Percentiles rank a stretch among this genome's conserved stretches.
These are phyloP conservation scores for Alligator sinensis DNA, from an alignment of 2,113 vertebrate genomes.

Conservation along the genomic window DNA sequence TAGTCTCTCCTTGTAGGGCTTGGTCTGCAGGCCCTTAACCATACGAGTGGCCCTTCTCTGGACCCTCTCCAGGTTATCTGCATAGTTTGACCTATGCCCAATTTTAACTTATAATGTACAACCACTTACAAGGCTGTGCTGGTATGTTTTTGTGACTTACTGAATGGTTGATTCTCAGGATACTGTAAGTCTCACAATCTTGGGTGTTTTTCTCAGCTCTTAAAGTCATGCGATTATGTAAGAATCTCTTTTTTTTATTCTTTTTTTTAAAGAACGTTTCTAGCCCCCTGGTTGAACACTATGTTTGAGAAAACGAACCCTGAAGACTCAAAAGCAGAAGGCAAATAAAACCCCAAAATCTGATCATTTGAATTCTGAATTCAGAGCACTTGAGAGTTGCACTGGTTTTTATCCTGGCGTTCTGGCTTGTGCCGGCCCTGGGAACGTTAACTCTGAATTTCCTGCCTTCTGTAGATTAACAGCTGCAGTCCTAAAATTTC, in stretches of 20 bases:
- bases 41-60: no score
- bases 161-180: neutral
- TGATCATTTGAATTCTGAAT: neutral
- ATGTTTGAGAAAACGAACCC: neutral
- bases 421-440: neutral
- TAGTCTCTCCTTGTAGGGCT: no score
- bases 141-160: neutral
- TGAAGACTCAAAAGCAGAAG: neutral
- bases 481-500: fast-evolving
- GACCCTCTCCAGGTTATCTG: neutral
- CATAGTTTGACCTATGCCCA: neutral
- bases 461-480: neutral
- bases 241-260: neutral
- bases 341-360: neutral
- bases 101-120: neutral
- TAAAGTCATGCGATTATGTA: neutral
- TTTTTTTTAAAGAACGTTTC: neutral
- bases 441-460: constrained; percentile 24
- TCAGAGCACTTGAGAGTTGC: neutral
- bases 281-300: fast-evolving
- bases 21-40: no score
- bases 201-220: neutral
- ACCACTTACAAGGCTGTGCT: neutral
- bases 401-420: neutral
- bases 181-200: neutral